Conservation (phyloP, 2,888 invertebrate species). For the Temnothorax rugatulus region DNA sequence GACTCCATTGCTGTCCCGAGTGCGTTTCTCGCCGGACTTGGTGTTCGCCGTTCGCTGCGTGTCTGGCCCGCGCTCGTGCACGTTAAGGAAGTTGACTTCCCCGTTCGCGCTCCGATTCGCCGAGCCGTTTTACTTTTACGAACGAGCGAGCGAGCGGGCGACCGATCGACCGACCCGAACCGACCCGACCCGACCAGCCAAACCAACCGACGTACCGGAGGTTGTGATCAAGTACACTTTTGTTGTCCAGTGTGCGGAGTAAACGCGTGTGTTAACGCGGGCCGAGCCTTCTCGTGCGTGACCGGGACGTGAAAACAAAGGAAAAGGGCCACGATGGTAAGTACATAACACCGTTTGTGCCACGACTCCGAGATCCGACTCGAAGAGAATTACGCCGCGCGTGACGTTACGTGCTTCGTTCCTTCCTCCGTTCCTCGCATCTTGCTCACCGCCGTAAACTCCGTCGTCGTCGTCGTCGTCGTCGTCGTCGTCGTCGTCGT, state of each 20-base stretch:
- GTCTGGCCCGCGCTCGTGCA: constrained; percentile 70
- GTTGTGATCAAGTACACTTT: constrained; percentile 65
- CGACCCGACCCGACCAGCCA: constrained; percentile 9
- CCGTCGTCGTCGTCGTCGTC: constrained; percentile 62
- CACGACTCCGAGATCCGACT: constrained; percentile 54
- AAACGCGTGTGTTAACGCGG: constrained; percentile 55
- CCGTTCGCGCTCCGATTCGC: constrained; percentile 20
- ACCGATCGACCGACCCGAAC: neutral
- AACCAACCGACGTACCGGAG: constrained; percentile 30
- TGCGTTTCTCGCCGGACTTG: constrained; percentile 84
- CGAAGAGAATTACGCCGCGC: neutral
- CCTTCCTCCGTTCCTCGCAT: neutral
- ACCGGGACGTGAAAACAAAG: constrained; percentile 54
- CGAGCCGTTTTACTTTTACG: neutral
- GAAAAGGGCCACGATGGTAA: constrained; percentile 73
- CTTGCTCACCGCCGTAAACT: neutral
- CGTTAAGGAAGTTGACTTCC: constrained; percentile 46
- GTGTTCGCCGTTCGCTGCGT: constrained; percentile 67
- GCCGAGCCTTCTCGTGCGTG: constrained; percentile 59
- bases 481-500: constrained; percentile 53
- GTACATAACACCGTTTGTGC: constrained; percentile 50
- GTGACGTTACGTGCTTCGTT: neutral
- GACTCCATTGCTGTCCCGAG: constrained; percentile 84
- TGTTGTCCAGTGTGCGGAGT: constrained; percentile 70
- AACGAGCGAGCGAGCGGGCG: constrained; percentile 10